Percentiles rank a stretch among this genome's conserved stretches.
Evolutionary conservation across 1,140 invertebrate genomes (phyloP).

Genomic region (Pseudomyrmex pallidus): DNA sequence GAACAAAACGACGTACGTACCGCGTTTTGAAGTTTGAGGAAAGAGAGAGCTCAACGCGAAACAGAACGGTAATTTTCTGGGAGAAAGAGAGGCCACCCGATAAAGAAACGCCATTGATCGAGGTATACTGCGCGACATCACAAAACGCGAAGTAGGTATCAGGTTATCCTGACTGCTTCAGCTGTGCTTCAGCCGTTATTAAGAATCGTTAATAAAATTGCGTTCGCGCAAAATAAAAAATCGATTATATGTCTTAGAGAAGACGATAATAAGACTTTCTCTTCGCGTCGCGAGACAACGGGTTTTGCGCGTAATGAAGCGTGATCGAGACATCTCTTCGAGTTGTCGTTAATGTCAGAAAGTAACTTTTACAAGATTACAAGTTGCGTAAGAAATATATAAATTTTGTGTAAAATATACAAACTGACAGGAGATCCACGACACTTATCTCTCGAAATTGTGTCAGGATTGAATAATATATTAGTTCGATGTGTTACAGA

Average conservation of each 20-base stretch:
- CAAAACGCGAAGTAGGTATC: background rate
- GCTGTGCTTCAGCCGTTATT: background rate
- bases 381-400: background rate
- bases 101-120: background rate
- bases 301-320: no score
- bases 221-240: background rate
- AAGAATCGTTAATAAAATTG: background rate
- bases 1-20: background rate
- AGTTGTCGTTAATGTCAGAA: background rate
- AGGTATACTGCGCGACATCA: background rate
- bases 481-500: constrained; percentile 6
- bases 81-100: background rate
- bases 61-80: background rate
- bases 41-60: background rate
- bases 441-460: background rate
- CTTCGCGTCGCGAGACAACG: background rate
- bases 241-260: background rate
- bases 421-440: background rate
- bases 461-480: constrained; percentile 1
- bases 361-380: background rate
- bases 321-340: no score
- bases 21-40: constrained; percentile 10
- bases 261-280: background rate
- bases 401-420: background rate
- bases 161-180: background rate